Evolutionary conservation across 2,113 vertebrate genomes (phyloP).

Genomic region (Zapornia atra): DNA sequence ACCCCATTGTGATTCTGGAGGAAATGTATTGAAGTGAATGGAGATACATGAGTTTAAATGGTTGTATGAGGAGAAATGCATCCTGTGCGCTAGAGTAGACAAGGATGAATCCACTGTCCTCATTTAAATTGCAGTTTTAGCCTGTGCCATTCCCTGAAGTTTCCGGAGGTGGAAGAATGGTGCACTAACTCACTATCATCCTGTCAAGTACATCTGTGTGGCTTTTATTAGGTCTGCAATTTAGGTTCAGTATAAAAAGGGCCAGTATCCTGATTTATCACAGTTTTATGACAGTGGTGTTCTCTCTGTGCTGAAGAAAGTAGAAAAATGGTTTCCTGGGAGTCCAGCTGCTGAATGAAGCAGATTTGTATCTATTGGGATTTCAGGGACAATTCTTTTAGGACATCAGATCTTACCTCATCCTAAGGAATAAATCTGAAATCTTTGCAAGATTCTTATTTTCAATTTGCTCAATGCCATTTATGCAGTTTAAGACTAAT

Average conservation of each 20-base stretch:
- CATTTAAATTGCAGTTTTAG: background rate
- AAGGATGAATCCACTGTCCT: background rate
- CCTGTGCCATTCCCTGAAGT: background rate
- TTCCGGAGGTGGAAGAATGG: background rate
- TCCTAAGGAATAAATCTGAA: background rate
- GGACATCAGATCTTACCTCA: background rate
- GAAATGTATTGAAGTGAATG: background rate
- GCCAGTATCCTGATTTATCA: background rate
- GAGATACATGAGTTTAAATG: background rate
- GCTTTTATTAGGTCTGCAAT: slow-evolving; percentile 1
- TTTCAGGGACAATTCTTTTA: background rate
- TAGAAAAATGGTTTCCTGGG: background rate
- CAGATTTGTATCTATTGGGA: background rate
- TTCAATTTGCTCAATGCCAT: background rate
- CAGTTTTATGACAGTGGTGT: background rate
- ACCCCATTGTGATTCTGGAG: background rate
- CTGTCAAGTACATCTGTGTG: background rate
- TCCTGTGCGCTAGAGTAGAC: background rate
- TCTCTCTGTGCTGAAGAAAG: background rate
- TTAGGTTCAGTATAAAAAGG: background rate
- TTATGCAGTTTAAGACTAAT: background rate
- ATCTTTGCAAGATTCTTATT: background rate
- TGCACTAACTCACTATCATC: background rate
- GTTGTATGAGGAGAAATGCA: background rate
- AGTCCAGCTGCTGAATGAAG: background rate